Evolutionary conservation across 1,140 invertebrate genomes (phyloP), one percentile per base, ranked within the genome.

Genomic region (Penaeus indicus): DNA sequence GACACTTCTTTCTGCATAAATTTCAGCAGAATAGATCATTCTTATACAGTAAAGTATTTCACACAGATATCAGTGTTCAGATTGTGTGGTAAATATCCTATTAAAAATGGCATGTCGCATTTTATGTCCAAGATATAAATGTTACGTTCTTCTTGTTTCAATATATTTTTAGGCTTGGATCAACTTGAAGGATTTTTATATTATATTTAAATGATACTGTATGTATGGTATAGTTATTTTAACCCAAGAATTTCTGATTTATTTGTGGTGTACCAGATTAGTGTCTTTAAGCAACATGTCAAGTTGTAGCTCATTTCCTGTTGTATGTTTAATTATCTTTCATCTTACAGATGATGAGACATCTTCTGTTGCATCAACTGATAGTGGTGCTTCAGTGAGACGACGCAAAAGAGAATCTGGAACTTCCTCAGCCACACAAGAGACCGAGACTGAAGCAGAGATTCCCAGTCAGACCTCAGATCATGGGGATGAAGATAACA

Each of bases 341-440:
- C 38, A 42, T 83, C 47, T 81, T 86, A 21, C 88, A 87, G 88
- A 89, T 87, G 90, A 90, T 72, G 90, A 89, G n/a, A 90, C 90
- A 5, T 89, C 87, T 3, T 90, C 90, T 38, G 78, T 89, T 27
- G 90, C 84, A 25, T 89, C 90, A 61, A 90, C 87, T 72, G 88
- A 89, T 80, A 89, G 86, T 42, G 88, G 80, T 42, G 79, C 79
- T 5, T 85, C 75, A 62, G n/a, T 77, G 21, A 80, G 82, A 60
- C 38, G 88, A 54, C 27, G 81, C 47, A 83, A 86, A 79, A 84
- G 85, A 69, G 83, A 85, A 38, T 84, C 85, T 47, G 83, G 83
- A 60, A 84, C 84, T 13, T 87, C 85, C 32, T 87, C 89, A 21
- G 85, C 89, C 47, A 86, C 85, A n/a, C 84, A 90, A 32, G 85